Conservation (phyloP, 2,888 invertebrate genomes). For the Microplitis manilae region DNA sequence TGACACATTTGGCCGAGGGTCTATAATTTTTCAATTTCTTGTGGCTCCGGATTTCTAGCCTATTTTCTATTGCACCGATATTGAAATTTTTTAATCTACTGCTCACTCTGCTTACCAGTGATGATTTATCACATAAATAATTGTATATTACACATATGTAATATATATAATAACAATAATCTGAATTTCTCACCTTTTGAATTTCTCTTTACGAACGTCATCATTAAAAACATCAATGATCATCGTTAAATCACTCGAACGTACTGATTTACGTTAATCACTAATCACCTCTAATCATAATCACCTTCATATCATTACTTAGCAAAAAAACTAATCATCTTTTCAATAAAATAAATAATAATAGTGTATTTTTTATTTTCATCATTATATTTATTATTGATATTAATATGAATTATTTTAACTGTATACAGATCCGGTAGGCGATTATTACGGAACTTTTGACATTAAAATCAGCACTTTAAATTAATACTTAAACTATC, state of each 20-base stretch:
- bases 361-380: too few species aligned
- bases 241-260: neutral
- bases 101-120: neutral
- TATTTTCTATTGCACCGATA: too few species aligned
- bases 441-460: neutral
- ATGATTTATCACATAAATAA: neutral
- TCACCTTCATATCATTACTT: too few species aligned
- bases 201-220: conserved; percentile 25
- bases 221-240: conserved; percentile 2
- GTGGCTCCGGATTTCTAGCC: neutral
- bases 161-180: neutral
- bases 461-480: neutral
- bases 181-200: neutral
- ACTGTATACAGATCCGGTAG: too few species aligned
- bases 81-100: neutral
- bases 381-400: too few species aligned
- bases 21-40: conserved; percentile 4
- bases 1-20: conserved; percentile 23
- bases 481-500: neutral
- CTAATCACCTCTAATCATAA: neutral
- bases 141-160: neutral
- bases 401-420: too few species aligned
- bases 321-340: too few species aligned
- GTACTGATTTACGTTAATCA: neutral
- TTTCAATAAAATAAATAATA: too few species aligned